phyloP scores from a whole-genome alignment of 2,113 vertebrate species.

The Rhynchopsitta pachyrhyncha region DNA sequence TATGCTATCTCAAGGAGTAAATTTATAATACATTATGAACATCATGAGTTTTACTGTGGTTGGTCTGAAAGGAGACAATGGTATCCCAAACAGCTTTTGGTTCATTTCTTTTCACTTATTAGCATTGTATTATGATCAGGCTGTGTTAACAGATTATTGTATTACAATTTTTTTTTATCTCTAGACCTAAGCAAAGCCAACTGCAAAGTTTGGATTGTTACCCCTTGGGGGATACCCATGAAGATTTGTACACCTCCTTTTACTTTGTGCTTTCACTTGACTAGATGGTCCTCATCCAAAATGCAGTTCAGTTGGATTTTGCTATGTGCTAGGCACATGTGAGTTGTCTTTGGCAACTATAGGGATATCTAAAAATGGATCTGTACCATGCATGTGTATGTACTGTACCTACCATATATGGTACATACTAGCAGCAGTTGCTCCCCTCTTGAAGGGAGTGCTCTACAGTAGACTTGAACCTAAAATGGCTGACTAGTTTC shows the following conservation, averaged over 20 bases:
- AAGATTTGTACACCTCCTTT: neutral
- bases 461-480: constrained; percentile 66
- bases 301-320: neutral
- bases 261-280: neutral
- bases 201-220: neutral
- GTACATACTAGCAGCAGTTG: neutral
- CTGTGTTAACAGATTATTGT: neutral
- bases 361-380: neutral
- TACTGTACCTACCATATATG: fast-evolving
- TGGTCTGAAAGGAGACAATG: neutral
- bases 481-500: constrained; percentile 73
- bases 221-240: neutral
- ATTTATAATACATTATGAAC: neutral
- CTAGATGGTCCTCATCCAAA: neutral
- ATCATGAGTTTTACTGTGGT: neutral
- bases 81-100: neutral
- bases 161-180: neutral
- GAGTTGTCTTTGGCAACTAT: neutral
- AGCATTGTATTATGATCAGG: neutral
- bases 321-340: too few relatives aligned
- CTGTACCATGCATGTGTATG: fast-evolving
- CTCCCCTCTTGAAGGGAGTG: neutral
- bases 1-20: neutral
- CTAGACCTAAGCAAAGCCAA: neutral
- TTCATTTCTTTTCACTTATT: neutral